A percentile compares a stretch with the other conserved stretches of the same genome.
Evolutionary conservation across 2,888 invertebrate species (phyloP).

Genomic region (Meiosimyza platycephala): DNA sequence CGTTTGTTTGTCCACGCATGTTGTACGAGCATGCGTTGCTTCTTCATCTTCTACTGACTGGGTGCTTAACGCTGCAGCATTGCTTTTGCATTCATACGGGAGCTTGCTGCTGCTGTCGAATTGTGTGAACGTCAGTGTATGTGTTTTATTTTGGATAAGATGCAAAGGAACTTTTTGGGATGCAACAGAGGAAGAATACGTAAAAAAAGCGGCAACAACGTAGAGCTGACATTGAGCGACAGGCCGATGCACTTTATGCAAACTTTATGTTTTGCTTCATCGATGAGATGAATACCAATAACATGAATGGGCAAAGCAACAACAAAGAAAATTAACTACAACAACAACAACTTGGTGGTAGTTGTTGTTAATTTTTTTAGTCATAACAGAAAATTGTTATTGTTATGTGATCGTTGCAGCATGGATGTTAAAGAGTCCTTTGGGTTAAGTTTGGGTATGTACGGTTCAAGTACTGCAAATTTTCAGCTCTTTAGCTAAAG

Average conservation of each 20-base stretch:
- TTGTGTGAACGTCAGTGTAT: not conserved
- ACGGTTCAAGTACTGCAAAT: too few relatives aligned
- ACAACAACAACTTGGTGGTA: constrained; percentile 3
- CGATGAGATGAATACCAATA: constrained; percentile 12
- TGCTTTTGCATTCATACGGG: constrained; percentile 2
- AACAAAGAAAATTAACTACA: not conserved
- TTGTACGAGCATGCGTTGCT: constrained; percentile 19
- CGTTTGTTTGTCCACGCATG: constrained; percentile 40
- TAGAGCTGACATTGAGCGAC: not conserved
- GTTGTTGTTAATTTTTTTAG: not conserved
- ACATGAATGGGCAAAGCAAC: constrained; percentile 36
- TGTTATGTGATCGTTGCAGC: not conserved
- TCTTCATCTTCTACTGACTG: not conserved
- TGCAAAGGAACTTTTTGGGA: too few relatives aligned
- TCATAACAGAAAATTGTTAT: constrained; percentile 8
- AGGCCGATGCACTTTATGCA: constrained; percentile 6
- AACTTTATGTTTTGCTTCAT: not conserved
- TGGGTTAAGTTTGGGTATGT: constrained; percentile 8
- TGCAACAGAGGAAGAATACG: too few relatives aligned
- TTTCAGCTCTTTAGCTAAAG: too few relatives aligned
- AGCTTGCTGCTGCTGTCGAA: constrained; percentile 5
- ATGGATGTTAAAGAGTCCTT: constrained; percentile 28
- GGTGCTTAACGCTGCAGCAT: too few relatives aligned
- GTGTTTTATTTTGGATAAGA: not conserved
- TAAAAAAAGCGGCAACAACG: not conserved